These are phyloP conservation scores for Sylvilagus bachmani DNA, from an alignment of 2,113 vertebrate species.

Conservation along the genomic window DNA sequence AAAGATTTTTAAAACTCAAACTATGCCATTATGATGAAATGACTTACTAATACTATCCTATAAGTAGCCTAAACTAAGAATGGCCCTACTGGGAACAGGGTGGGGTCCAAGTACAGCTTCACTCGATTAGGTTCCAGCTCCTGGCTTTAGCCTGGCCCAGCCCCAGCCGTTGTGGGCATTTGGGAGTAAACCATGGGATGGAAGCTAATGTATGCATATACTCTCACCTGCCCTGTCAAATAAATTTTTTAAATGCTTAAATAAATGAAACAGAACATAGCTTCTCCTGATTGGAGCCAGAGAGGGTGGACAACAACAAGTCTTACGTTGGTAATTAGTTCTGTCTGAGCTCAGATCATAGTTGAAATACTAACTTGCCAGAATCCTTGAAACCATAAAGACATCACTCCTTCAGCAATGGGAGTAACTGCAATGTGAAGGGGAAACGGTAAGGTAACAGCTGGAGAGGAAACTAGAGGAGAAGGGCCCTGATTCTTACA, in stretches of 20 bases:
- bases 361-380: conserved; percentile 9
- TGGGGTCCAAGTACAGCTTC: no score
- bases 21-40: not conserved
- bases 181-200: no score
- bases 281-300: not conserved
- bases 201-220: no score
- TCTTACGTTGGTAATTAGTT: not conserved
- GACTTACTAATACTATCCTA: not conserved
- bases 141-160: no score
- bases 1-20: not conserved
- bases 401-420: not conserved
- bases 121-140: no score
- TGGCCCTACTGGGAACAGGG: not conserved
- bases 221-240: no score
- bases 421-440: not conserved
- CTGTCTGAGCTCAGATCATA: not conserved
- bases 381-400: not conserved
- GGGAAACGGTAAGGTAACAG: not conserved
- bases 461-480: not conserved
- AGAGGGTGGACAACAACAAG: not conserved
- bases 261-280: not conserved
- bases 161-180: no score
- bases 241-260: no score
- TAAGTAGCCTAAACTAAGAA: not conserved
- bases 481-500: not conserved